Evolutionary conservation across 2,888 invertebrate genomes (phyloP).

Genomic region (Orthosia gracilis): DNA sequence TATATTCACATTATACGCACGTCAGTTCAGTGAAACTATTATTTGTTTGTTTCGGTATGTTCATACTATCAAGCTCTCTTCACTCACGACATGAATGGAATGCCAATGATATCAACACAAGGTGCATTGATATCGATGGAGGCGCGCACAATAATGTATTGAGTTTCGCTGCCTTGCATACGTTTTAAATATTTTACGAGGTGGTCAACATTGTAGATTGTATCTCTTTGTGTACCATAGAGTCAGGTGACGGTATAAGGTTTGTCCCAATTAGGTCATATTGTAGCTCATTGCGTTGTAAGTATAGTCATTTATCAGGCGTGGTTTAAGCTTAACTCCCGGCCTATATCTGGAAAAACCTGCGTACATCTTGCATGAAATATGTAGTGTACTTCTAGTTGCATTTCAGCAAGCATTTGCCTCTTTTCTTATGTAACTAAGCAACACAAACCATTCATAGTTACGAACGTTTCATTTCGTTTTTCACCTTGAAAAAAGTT

Average conservation of each 20-base stretch:
- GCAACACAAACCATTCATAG: slow-evolving; percentile 39
- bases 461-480: slow-evolving; percentile 20
- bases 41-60: slow-evolving; percentile 48
- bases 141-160: slow-evolving; percentile 52
- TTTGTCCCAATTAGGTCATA: slow-evolving; percentile 31
- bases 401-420: slow-evolving; percentile 11
- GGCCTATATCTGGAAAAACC: background rate
- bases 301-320: slow-evolving; percentile 30
- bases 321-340: background rate
- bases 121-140: slow-evolving; percentile 54
- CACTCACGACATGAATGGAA: slow-evolving; percentile 41
- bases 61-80: slow-evolving; percentile 44
- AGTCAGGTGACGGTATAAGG: slow-evolving; percentile 10
- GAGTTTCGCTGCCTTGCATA: slow-evolving; percentile 52
- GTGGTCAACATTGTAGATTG: slow-evolving; percentile 38
- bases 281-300: slow-evolving; percentile 28
- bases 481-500: slow-evolving; percentile 49
- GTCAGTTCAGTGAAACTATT: slow-evolving; percentile 47
- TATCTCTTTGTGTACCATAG: slow-evolving; percentile 36
- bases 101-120: slow-evolving; percentile 54
- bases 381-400: slow-evolving; percentile 10
- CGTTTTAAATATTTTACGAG: slow-evolving; percentile 52
- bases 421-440: slow-evolving; percentile 31
- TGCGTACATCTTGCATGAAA: background rate
- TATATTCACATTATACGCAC: too few species aligned